Conservation (phyloP, 1,140 invertebrate genomes). For the Vanessa tameamea region DNA sequence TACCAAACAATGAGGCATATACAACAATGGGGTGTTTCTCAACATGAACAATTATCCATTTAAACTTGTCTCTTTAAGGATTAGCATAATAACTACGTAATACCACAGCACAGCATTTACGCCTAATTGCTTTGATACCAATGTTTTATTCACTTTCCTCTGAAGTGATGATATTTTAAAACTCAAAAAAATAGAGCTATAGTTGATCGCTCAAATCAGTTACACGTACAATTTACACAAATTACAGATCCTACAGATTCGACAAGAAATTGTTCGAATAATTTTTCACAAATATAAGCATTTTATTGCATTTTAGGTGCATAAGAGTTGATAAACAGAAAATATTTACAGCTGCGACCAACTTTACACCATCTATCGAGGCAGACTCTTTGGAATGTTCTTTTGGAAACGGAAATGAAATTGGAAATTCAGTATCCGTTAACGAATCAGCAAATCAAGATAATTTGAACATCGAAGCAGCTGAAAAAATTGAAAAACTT, state of each 20-base stretch:
- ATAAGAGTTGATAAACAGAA: conserved; percentile 65
- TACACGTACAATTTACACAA: no score
- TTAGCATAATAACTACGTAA: no score
- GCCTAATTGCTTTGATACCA: no score
- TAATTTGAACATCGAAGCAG: conserved; percentile 45
- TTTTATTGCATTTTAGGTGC: conserved; percentile 60
- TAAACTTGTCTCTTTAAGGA: no score
- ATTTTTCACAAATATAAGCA: background rate
- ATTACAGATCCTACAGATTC: background rate
- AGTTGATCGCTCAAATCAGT: no score
- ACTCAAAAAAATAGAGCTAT: no score
- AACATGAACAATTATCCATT: no score
- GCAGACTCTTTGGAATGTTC: conserved; percentile 53
- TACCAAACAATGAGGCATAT: no score
- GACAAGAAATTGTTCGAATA: background rate
- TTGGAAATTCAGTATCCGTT: conserved; percentile 50
- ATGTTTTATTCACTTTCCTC: no score
- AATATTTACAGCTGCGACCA: conserved; percentile 71
- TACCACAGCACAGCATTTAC: no score
- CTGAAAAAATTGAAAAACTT: conserved; percentile 76
- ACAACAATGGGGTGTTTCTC: no score
- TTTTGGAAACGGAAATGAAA: conserved; percentile 58
- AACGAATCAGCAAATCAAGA: conserved; percentile 53
- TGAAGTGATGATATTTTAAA: no score
- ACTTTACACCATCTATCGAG: conserved; percentile 42